Percentiles rank a stretch among this genome's conserved stretches.
Evolutionary conservation across 2,888 invertebrate genomes (phyloP).

Genomic region (Chalcosyrphus nemorum): DNA sequence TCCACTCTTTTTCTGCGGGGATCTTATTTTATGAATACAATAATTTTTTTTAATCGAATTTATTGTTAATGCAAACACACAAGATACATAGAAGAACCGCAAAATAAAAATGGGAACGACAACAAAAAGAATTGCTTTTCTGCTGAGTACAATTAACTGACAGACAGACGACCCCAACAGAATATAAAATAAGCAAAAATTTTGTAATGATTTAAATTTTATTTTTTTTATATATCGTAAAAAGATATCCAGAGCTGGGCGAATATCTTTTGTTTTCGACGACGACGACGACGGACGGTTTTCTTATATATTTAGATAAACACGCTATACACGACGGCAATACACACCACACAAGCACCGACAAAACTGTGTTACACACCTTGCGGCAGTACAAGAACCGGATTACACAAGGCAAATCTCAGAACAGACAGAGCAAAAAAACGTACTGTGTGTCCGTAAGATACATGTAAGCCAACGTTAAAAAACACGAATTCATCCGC

Average conservation of each 20-base stretch:
- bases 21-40: slow-evolving; percentile 10
- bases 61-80: slow-evolving; percentile 41
- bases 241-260: slow-evolving; percentile 33
- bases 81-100: not conserved
- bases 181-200: slow-evolving; percentile 67
- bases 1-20: slow-evolving; percentile 10
- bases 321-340: slow-evolving; percentile 40
- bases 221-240: slow-evolving; percentile 5
- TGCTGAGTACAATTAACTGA: slow-evolving; percentile 14
- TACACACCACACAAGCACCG: slow-evolving; percentile 44
- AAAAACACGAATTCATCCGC: slow-evolving; percentile 44
- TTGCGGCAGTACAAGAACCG: slow-evolving; percentile 70
- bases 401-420: slow-evolving; percentile 64
- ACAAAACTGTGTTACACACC: slow-evolving; percentile 72
- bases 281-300: too few species aligned
- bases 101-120: slow-evolving; percentile 6
- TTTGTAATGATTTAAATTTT: slow-evolving; percentile 40
- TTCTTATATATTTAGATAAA: slow-evolving; percentile 20
- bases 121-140: slow-evolving; percentile 5
- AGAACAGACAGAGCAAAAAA: slow-evolving; percentile 26
- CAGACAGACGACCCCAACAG: slow-evolving; percentile 50
- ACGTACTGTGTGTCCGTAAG: slow-evolving; percentile 34
- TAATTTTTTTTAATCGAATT: slow-evolving; percentile 33
- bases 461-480: slow-evolving; percentile 34
- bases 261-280: slow-evolving; percentile 40